These are phyloP conservation scores for Platichthys stellatus DNA, from an alignment of 2,113 vertebrate genomes.

Conservation along the genomic window DNA sequence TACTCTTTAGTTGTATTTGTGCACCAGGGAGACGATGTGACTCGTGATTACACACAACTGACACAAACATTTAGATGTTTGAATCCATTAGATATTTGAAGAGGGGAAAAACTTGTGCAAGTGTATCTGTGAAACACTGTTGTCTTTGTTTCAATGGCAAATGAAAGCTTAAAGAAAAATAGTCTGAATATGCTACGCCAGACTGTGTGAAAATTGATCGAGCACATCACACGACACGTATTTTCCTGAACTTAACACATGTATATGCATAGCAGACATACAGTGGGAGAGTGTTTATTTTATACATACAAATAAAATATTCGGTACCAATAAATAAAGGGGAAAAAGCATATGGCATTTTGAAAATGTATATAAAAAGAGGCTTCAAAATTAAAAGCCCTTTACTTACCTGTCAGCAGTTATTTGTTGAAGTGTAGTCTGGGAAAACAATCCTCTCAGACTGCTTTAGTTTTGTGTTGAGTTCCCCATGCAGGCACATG, in stretches of 20 bases:
- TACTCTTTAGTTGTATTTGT: neutral
- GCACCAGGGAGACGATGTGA: neutral
- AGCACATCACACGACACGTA: neutral
- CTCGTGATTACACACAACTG: constrained; percentile 21
- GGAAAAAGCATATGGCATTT: neutral
- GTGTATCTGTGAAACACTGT: constrained; percentile 1
- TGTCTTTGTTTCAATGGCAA: constrained; percentile 17
- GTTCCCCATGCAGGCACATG: neutral
- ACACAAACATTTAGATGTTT: constrained; percentile 18
- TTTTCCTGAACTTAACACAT: neutral
- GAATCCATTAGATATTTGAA: constrained; percentile 1
- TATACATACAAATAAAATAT: neutral
- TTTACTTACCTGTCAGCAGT: constrained; percentile 44
- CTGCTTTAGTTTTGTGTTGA: neutral
- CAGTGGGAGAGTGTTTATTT: neutral
- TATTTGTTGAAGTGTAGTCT: constrained; percentile 47
- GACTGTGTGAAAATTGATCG: constrained; percentile 8
- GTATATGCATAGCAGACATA: neutral
- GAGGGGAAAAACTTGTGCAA: neutral
- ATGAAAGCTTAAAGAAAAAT: constrained; percentile 8
- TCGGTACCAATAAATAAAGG: constrained; percentile 6
- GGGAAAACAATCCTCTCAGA: constrained; percentile 36
- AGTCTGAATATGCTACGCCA: neutral
- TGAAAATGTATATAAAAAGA: neutral
- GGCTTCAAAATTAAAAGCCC: constrained; percentile 46